Conservation (phyloP, 1,140 invertebrate genomes). For the Drosophila ercepeae region DNA sequence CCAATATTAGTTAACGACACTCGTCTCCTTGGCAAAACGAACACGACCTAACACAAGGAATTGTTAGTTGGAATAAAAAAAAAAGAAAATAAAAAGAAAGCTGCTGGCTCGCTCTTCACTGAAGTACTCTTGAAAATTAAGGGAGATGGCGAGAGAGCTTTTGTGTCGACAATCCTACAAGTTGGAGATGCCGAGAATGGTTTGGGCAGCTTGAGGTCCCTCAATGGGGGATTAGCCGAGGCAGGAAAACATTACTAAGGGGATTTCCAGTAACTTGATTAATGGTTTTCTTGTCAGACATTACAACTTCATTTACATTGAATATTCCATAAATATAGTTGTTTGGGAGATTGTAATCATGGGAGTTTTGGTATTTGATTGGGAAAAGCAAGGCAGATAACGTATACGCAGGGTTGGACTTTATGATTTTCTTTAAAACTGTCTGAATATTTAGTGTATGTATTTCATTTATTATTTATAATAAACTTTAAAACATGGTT, state of each 20-base stretch:
- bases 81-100: slow-evolving; percentile 25
- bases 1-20: slow-evolving; percentile 4
- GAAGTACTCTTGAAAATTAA: slow-evolving; percentile 3
- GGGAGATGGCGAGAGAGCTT: slow-evolving; percentile 26
- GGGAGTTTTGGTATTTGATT: background rate
- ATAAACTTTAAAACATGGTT: too few relatives aligned
- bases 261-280: slow-evolving; percentile 16
- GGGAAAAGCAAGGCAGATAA: too few relatives aligned
- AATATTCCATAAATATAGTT: background rate
- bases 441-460: too few relatives aligned
- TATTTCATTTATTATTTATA: too few relatives aligned
- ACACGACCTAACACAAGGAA: slow-evolving; percentile 73
- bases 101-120: slow-evolving; percentile 40
- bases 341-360: background rate
- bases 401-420: too few relatives aligned
- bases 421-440: too few relatives aligned
- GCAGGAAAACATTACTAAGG: background rate
- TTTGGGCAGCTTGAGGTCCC: slow-evolving; percentile 6
- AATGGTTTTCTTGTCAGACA: slow-evolving; percentile 21
- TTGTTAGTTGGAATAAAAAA: slow-evolving; percentile 51
- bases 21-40: slow-evolving; percentile 22
- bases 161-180: slow-evolving; percentile 35
- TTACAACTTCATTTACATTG: background rate
- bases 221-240: slow-evolving; percentile 13
- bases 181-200: slow-evolving; percentile 27